Percentiles rank a stretch among this genome's conserved stretches.
Conservation (phyloP, 2,888 invertebrate species). For the Apamea monoglypha region DNA sequence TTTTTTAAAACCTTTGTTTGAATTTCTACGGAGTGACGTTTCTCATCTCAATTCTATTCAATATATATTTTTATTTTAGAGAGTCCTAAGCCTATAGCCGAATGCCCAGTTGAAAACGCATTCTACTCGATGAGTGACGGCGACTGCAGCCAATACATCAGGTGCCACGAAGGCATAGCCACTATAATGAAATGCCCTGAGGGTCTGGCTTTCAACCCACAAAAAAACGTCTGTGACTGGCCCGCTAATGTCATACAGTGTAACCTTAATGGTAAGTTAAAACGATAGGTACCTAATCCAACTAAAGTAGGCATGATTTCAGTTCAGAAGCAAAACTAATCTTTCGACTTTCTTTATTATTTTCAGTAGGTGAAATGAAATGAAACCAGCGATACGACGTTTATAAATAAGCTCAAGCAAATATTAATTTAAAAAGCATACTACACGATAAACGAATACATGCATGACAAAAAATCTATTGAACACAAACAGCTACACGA, state of each 20-base stretch:
- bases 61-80: constrained; percentile 41
- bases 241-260: constrained; percentile 80
- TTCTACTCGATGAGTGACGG: constrained; percentile 72
- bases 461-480: too few relatives aligned
- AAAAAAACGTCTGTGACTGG: constrained; percentile 78
- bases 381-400: too few relatives aligned
- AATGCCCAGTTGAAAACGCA: constrained; percentile 74
- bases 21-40: background rate
- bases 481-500: too few relatives aligned
- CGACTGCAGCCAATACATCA: constrained; percentile 79
- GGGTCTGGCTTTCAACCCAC: constrained; percentile 79
- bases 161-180: constrained; percentile 78
- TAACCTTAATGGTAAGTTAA: constrained; percentile 73
- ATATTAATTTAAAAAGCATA: too few relatives aligned
- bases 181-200: constrained; percentile 78
- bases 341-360: constrained; percentile 21
- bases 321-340: background rate
- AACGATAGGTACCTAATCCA: background rate
- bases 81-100: constrained; percentile 50
- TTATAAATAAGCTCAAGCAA: too few relatives aligned
- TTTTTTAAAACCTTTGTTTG: background rate
- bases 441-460: too few relatives aligned
- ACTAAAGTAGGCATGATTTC: background rate
- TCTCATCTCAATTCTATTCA: background rate
- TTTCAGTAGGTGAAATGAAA: constrained; percentile 61